Evolutionary conservation across 1,140 invertebrate genomes (phyloP).

Genomic region (Aplysia californica): DNA sequence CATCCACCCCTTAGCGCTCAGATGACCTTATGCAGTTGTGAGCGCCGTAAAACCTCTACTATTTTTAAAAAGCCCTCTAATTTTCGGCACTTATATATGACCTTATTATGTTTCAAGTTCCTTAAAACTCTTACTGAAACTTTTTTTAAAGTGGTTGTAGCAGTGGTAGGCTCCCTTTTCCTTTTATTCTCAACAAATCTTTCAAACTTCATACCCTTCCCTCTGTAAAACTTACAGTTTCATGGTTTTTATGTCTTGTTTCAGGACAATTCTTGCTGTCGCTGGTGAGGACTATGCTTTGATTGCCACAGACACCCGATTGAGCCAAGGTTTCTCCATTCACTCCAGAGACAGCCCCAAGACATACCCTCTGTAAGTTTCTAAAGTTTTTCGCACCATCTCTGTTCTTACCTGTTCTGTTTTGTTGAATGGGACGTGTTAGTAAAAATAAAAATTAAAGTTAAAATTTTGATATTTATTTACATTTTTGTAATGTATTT

Average conservation of each 20-base stretch:
- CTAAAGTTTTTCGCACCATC: not conserved
- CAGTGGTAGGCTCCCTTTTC: not conserved
- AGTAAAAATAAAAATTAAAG: not conserved
- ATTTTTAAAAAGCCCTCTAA: no score
- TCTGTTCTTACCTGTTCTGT: not conserved
- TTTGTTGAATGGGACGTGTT: no score
- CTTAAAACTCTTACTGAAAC: no score
- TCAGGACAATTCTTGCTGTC: constrained; percentile 77
- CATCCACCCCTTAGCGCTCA: no score
- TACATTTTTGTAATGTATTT: not conserved
- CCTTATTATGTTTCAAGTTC: no score
- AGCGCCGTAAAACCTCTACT: no score
- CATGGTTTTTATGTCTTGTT: constrained; percentile 38
- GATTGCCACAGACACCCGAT: constrained; percentile 90
- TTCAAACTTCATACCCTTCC: not conserved
- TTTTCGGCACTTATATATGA: no score
- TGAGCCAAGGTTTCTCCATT: constrained; percentile 92
- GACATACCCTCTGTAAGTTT: constrained; percentile 20
- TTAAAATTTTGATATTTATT: not conserved
- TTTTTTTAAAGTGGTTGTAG: no score
- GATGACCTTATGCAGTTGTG: no score
- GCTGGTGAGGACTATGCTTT: constrained; percentile 91
- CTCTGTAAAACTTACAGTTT: constrained; percentile 2
- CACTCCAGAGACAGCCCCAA: constrained; percentile 12
- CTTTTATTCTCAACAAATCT: not conserved